Evolutionary conservation across 2,797 vertebrate species (phyloP).

Genomic region (Podargus strigoides): DNA sequence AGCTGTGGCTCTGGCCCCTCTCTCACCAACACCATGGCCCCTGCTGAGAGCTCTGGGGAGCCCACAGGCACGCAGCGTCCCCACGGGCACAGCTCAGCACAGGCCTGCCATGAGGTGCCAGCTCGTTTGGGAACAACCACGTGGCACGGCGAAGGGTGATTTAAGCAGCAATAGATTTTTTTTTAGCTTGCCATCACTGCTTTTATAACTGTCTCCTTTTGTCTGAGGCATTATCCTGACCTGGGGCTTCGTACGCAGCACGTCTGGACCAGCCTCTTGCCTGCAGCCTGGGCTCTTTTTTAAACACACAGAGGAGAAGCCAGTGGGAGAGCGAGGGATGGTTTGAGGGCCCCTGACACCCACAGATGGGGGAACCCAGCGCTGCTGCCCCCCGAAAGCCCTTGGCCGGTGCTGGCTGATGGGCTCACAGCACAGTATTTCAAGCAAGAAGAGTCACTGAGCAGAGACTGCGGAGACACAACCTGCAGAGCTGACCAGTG

Average conservation of each 20-base stretch:
- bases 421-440: background rate
- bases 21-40: background rate
- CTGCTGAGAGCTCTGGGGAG: background rate
- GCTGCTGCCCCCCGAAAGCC: background rate
- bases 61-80: background rate
- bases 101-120: background rate
- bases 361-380: background rate
- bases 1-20: background rate
- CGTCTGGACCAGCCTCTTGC: fast-evolving
- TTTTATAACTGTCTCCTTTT: background rate
- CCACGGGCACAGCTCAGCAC: background rate
- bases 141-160: fast-evolving
- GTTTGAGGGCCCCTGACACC: background rate
- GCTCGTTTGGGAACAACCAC: background rate
- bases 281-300: background rate
- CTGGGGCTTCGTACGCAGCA: background rate
- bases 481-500: background rate
- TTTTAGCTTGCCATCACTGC: fast-evolving
- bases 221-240: background rate
- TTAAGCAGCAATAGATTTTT: background rate
- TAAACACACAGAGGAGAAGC: background rate
- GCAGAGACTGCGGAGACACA: fast-evolving
- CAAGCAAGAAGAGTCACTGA: background rate
- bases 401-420: background rate
- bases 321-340: background rate